phyloP scores from a whole-genome alignment of 1,140 invertebrate genomes.

The Condylostylus longicornis region DNA sequence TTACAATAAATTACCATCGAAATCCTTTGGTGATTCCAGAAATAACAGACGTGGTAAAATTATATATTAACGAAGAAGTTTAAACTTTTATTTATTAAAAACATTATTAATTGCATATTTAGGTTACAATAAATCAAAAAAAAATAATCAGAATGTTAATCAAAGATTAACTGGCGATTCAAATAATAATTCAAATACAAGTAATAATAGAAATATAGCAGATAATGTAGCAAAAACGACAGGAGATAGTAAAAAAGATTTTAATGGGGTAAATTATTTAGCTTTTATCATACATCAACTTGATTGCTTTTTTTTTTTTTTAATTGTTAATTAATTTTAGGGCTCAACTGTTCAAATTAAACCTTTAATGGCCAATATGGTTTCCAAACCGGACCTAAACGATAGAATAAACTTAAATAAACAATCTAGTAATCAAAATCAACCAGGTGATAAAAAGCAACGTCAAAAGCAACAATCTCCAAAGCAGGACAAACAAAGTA shows the following conservation, averaged over 20 bases:
- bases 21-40: slow-evolving; percentile 1
- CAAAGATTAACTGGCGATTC: too few species aligned
- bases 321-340: slow-evolving; percentile 3
- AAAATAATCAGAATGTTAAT: too few species aligned
- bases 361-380: not conserved
- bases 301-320: slow-evolving; percentile 1
- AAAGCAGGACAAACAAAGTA: not conserved
- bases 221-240: too few species aligned
- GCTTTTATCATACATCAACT: not conserved
- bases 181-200: too few species aligned
- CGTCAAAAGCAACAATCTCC: not conserved
- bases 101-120: not conserved
- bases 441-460: not conserved
- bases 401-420: not conserved
- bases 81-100: not conserved
- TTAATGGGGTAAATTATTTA: too few species aligned
- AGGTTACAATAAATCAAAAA: not conserved
- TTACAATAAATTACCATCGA: slow-evolving; percentile 1
- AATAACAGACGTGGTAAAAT: slow-evolving; percentile 8
- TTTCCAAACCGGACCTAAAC: not conserved
- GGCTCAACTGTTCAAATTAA: not conserved
- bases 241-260: too few species aligned
- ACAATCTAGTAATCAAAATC: not conserved
- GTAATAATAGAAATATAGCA: too few species aligned
- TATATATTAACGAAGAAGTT: not conserved